Percentiles rank a stretch among this genome's conserved stretches.
phyloP scores from a whole-genome alignment of 2,888 invertebrate genomes.

The Sphaeridia pumilis region DNA sequence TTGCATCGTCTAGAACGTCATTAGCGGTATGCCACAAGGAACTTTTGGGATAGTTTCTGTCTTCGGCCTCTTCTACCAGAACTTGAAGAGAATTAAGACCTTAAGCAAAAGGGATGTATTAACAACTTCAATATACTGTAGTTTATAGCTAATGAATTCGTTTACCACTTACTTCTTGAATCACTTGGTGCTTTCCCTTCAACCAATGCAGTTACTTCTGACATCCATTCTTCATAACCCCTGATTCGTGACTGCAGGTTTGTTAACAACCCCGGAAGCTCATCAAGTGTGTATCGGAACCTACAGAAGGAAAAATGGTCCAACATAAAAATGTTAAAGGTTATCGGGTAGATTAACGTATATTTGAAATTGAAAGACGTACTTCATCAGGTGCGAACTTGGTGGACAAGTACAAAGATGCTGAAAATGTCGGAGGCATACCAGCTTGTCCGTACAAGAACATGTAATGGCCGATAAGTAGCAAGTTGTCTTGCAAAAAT shows the following conservation, averaged over 20 bases:
- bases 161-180: no score
- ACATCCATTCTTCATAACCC: slow-evolving; percentile 83
- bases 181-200: no score
- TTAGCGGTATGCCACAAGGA: slow-evolving; percentile 48
- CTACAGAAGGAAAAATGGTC: no score
- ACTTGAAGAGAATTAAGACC: no score
- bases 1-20: slow-evolving; percentile 70
- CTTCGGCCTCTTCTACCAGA: slow-evolving; percentile 60
- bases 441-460: slow-evolving; percentile 61
- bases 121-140: background rate
- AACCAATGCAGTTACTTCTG: slow-evolving; percentile 56
- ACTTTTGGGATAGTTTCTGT: slow-evolving; percentile 61
- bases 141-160: background rate
- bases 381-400: slow-evolving; percentile 22
- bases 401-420: slow-evolving; percentile 44
- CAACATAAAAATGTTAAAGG: background rate
- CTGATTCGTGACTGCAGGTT: slow-evolving; percentile 77
- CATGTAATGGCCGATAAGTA: slow-evolving; percentile 94
- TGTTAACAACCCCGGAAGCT: slow-evolving; percentile 78
- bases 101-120: slow-evolving; percentile 30
- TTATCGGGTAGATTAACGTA: no score
- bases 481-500: slow-evolving; percentile 91
- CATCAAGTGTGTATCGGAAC: slow-evolving; percentile 89
- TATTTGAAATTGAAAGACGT: no score
- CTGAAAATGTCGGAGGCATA: slow-evolving; percentile 76